A percentile compares a stretch with the other conserved stretches of the same genome.
Conservation (phyloP, 2,888 invertebrate species). For the Synanthedon myopaeformis region DNA sequence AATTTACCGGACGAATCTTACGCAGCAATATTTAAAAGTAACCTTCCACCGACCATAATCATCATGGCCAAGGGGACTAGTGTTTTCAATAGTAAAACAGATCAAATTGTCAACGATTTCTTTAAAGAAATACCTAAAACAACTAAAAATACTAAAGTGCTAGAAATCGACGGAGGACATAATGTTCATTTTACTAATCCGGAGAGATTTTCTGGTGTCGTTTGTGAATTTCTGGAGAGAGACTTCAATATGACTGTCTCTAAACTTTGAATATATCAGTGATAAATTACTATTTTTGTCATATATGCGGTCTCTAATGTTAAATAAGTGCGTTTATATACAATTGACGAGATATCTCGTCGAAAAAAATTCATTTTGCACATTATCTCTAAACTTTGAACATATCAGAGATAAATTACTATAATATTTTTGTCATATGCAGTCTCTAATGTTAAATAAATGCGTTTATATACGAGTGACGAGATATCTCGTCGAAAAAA, state of each 20-base stretch:
- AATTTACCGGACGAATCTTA: conserved; percentile 34
- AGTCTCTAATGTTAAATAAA: no score
- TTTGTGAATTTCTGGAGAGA: conserved; percentile 39
- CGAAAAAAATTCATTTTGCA: no score
- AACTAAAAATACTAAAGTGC: conserved; percentile 8
- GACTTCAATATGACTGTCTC: conserved; percentile 6
- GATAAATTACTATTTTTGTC: no score
- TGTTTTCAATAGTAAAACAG: background rate
- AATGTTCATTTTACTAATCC: conserved; percentile 74
- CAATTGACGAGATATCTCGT: no score
- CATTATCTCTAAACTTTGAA: no score
- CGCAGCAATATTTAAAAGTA: conserved; percentile 25
- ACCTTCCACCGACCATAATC: conserved; percentile 31
- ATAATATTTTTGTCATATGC: no score
- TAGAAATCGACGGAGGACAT: conserved; percentile 65
- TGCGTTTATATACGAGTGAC: no score
- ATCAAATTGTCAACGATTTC: conserved; percentile 11
- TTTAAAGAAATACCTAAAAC: conserved; percentile 14
- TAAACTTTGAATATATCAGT: no score
- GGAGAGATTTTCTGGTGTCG: conserved; percentile 43
- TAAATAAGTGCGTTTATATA: no score
- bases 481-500: no score
- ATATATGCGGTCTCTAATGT: no score
- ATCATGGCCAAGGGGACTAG: conserved; percentile 21
- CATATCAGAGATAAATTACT: no score